These are phyloP conservation scores for Sitta europaea DNA, from an alignment of 2,113 vertebrate genomes.

Conservation along the genomic window DNA sequence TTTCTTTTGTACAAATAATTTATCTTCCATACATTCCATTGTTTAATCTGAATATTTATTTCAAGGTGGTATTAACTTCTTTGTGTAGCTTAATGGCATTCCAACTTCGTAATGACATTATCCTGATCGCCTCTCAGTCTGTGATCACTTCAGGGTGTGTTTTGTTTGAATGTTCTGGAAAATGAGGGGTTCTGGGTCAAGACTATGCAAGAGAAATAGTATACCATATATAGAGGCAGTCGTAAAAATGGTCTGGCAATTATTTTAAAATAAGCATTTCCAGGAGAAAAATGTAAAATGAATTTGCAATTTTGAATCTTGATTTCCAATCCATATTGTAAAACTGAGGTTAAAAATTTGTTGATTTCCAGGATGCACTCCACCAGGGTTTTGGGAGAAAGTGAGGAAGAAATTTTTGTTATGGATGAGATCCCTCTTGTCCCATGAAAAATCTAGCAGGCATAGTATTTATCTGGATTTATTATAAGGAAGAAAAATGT, in stretches of 20 bases:
- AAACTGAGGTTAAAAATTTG: background rate
- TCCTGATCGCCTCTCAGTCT: background rate
- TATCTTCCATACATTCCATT: background rate
- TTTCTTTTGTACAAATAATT: background rate
- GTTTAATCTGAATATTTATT: background rate
- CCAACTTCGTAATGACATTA: background rate
- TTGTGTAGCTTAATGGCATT: background rate
- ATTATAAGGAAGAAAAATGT: background rate
- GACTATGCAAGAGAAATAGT: background rate
- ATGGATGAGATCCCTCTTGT: background rate
- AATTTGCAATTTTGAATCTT: background rate
- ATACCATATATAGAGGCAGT: background rate
- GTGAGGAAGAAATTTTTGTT: background rate
- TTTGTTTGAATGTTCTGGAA: background rate
- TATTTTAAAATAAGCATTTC: background rate
- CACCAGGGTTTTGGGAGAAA: background rate
- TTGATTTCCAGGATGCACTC: background rate
- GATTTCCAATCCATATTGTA: background rate
- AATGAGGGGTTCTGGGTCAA: background rate
- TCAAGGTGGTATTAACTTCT: background rate
- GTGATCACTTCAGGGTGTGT: background rate
- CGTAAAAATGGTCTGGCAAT: background rate
- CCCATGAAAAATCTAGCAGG: background rate
- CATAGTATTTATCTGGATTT: background rate
- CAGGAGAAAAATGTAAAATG: background rate